Base-by-base conservation (phyloP, 2,113 vertebrate species). In the Ctenomys sociabilis region DNA sequence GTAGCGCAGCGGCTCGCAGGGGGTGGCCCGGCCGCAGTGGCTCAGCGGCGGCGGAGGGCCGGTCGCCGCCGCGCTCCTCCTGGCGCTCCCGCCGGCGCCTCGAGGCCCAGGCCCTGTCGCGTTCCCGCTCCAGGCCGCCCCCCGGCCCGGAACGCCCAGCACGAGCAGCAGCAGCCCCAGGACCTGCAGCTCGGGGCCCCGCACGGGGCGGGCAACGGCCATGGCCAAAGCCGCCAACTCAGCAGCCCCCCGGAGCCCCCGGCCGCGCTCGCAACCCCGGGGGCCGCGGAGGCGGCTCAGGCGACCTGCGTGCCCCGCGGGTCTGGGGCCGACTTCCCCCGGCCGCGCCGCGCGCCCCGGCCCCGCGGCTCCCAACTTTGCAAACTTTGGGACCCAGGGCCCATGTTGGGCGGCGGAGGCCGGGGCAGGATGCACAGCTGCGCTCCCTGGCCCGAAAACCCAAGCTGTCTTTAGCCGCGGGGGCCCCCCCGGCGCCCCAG, bases 1-100 rank as follows among this genome's bases (percentile, higher is more conserved):
- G 98, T 98, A 99, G 43, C 98, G 99, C 22, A 99, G 98, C 0
- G 97, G 98, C 92, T 99, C 99, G 94, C 99, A 99, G 35, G 98
- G 98, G 52, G 99, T 97, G 2, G 97, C 98, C 96, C 98, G 99
- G 98, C 99, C 99, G 97, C 99, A 99, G 54, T 97, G 97, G 75
- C 99, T 99, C 88, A 98, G 98, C 37, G 98, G 98, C 64, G 97
- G 93, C 80, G 98, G 97, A 16, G 90, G 95, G 22, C 98, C 91
- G 0, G 98, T 99, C 64, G 95, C 98, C 83, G 87, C 91, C 85
- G 89, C 94, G 90, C 84, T 94, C 91, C 96, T 95, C n/a, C 94
- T 84, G 3, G 91, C 70, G 81, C 87, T 82, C 91, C 94, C 96
- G 88, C 92, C 95, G 1, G 90, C 95, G 85, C 93, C 98, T 28